Evolutionary conservation across 2,888 invertebrate genomes (phyloP).

Genomic region (Rotaria magnacalcarata): DNA sequence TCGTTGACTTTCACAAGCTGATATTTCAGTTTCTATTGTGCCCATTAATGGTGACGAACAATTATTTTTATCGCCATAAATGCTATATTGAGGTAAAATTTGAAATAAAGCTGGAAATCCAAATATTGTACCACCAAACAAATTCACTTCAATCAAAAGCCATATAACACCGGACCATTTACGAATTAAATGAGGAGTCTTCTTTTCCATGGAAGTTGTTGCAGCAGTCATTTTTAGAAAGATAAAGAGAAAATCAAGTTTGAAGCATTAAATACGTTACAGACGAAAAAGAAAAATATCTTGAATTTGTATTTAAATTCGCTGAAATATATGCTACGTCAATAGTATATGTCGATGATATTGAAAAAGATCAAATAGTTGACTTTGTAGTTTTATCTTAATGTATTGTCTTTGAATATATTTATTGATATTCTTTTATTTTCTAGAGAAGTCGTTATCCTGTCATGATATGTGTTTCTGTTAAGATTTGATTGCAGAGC

Average conservation of each 20-base stretch:
- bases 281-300: no score
- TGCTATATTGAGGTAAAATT: not conserved
- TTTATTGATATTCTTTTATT: no score
- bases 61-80: not conserved
- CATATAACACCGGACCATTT: not conserved
- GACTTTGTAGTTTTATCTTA: no score
- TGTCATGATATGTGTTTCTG: no score
- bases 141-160: not conserved
- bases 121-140: slow-evolving; percentile 13
- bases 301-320: no score
- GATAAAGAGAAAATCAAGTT: not conserved
- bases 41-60: not conserved
- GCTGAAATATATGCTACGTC: no score
- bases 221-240: not conserved
- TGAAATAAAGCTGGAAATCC: not conserved
- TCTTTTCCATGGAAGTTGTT: not conserved
- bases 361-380: no score
- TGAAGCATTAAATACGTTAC: no score
- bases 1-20: not conserved
- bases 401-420: no score
- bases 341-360: no score
- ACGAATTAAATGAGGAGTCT: not conserved
- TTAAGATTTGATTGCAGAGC: no score
- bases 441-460: no score
- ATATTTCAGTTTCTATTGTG: not conserved